Evolutionary conservation across 1,140 invertebrate genomes (phyloP).

Genomic region (Myzus persicae): DNA sequence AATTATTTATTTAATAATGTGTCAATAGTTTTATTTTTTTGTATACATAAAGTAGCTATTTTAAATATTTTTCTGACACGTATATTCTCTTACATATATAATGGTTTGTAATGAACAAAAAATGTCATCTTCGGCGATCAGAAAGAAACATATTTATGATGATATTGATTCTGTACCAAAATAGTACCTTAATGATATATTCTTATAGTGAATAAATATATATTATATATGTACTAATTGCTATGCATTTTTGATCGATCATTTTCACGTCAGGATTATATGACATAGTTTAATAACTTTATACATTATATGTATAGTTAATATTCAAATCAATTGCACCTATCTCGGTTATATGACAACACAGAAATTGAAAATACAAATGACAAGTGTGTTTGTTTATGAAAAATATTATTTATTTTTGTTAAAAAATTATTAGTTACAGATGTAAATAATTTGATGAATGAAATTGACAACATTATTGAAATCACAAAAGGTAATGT

Average conservation of each 20-base stretch:
- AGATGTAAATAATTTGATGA: not conserved
- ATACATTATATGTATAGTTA: not conserved
- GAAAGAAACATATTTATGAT: no score
- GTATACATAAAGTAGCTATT: no score
- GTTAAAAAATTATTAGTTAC: not conserved
- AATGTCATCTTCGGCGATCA: no score
- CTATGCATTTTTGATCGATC: not conserved
- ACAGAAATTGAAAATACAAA: not conserved
- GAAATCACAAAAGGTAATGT: conserved; percentile 1
- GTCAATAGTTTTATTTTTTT: no score
- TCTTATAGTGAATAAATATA: no score
- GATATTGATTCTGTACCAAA: no score
- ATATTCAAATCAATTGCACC: not conserved
- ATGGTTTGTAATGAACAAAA: no score
- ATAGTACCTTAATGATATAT: no score
- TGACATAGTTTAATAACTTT: not conserved
- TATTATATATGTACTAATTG: not conserved
- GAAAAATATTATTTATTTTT: conserved; percentile 19
- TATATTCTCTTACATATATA: no score
- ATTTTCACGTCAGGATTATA: not conserved
- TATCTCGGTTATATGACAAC: not conserved
- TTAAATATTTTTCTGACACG: no score
- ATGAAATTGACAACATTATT: not conserved
- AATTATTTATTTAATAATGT: no score
- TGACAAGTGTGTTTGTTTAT: not conserved